A percentile compares a stretch with the other conserved stretches of the same genome.
Evolutionary conservation across 1,140 invertebrate species (phyloP).

Genomic region (Micrasema longulum): DNA sequence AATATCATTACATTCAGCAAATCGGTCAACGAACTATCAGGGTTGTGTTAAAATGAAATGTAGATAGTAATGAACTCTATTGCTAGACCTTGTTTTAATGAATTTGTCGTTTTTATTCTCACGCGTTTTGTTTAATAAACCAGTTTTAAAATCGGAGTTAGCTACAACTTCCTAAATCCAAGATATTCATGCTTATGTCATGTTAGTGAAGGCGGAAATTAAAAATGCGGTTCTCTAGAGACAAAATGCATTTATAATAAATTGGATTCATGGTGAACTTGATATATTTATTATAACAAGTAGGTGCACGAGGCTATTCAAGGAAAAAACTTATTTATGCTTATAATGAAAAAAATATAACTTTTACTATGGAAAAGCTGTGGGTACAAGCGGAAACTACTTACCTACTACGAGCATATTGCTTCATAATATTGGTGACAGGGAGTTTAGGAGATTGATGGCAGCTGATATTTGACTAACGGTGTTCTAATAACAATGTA

Average conservation of each 20-base stretch:
- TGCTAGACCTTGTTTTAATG: conserved; percentile 8
- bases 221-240: background rate
- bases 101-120: background rate
- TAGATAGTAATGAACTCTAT: conserved; percentile 13
- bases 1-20: no score
- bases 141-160: background rate
- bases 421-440: no score
- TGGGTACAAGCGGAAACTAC: no score
- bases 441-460: no score
- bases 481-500: no score
- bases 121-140: background rate
- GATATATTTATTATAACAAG: no score
- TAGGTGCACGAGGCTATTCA: no score
- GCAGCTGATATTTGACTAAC: no score
- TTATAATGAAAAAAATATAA: no score
- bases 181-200: background rate
- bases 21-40: conserved; percentile 23
- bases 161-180: background rate
- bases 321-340: no score
- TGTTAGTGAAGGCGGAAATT: background rate
- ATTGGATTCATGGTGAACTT: conserved; percentile 4
- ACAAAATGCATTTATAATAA: background rate
- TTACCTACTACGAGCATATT: no score
- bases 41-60: background rate
- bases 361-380: no score